Evolutionary conservation across 2,888 invertebrate species (phyloP).

Genomic region (Belgica antarctica): DNA sequence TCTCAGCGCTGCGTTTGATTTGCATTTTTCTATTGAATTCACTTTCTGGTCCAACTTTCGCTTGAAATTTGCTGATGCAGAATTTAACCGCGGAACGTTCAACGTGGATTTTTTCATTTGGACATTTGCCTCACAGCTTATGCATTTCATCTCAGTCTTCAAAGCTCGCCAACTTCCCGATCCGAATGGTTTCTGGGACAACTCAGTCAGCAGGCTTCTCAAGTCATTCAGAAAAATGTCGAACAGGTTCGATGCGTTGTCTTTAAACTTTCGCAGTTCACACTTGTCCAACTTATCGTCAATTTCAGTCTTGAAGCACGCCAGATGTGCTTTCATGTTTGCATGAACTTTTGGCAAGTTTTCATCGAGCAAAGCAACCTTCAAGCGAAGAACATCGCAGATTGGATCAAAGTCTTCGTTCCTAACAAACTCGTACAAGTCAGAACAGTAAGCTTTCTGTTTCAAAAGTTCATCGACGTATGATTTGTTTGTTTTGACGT

Average conservation of each 20-base stretch:
- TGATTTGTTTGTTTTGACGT: background rate
- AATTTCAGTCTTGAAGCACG: background rate
- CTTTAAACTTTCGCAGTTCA: background rate
- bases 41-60: background rate
- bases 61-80: background rate
- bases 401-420: background rate
- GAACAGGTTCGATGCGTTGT: background rate
- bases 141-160: background rate
- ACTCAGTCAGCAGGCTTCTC: background rate
- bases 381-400: background rate
- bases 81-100: background rate
- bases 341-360: background rate
- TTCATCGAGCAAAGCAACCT: background rate
- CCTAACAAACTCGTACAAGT: background rate
- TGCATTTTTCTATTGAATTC: no score
- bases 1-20: no score
- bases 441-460: background rate
- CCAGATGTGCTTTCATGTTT: background rate
- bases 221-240: constrained; percentile 13
- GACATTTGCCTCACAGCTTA: background rate
- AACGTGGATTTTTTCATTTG: background rate
- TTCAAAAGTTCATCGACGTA: background rate
- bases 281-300: constrained; percentile 15
- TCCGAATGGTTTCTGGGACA: background rate
- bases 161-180: background rate